Evolutionary conservation across 2,888 invertebrate species (phyloP).

Genomic region (Hypena proboscidalis): DNA sequence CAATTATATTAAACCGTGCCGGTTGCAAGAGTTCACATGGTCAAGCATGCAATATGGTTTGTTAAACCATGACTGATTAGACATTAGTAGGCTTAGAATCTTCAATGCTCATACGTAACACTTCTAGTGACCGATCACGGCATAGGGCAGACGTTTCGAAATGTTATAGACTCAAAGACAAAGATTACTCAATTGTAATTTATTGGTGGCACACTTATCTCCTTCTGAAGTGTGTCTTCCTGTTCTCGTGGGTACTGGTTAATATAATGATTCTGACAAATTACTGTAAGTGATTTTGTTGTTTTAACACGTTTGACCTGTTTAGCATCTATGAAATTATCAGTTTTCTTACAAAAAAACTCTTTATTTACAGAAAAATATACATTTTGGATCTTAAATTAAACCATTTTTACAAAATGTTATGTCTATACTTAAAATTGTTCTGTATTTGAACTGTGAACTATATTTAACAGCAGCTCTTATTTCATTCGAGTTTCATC

Average conservation of each 20-base stretch:
- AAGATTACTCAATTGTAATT: constrained; percentile 30
- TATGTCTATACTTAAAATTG: too few relatives aligned
- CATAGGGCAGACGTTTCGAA: constrained; percentile 35
- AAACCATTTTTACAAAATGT: too few relatives aligned
- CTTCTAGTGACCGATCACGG: constrained; percentile 42
- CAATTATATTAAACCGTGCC: background rate
- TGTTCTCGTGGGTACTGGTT: constrained; percentile 1
- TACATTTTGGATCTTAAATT: too few relatives aligned
- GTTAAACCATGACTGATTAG: constrained; percentile 34
- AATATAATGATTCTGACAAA: too few relatives aligned
- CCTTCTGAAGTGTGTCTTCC: constrained; percentile 2
- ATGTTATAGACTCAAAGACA: constrained; percentile 16
- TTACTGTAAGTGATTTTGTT: too few relatives aligned
- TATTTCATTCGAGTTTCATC: too few relatives aligned
- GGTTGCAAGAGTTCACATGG: constrained; percentile 31
- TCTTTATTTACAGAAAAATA: too few relatives aligned
- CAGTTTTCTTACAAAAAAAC: too few relatives aligned
- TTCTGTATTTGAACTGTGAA: too few relatives aligned
- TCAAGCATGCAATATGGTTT: constrained; percentile 19
- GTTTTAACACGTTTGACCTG: too few relatives aligned
- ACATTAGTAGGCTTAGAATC: constrained; percentile 30
- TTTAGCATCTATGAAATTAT: too few relatives aligned
- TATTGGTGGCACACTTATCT: background rate
- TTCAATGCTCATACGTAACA: constrained; percentile 37
- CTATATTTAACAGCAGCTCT: too few relatives aligned